Percentiles rank a stretch among this genome's conserved stretches.
phyloP scores from a whole-genome alignment of 2,888 invertebrate species.

The Caenorhabditis zanzibari region DNA sequence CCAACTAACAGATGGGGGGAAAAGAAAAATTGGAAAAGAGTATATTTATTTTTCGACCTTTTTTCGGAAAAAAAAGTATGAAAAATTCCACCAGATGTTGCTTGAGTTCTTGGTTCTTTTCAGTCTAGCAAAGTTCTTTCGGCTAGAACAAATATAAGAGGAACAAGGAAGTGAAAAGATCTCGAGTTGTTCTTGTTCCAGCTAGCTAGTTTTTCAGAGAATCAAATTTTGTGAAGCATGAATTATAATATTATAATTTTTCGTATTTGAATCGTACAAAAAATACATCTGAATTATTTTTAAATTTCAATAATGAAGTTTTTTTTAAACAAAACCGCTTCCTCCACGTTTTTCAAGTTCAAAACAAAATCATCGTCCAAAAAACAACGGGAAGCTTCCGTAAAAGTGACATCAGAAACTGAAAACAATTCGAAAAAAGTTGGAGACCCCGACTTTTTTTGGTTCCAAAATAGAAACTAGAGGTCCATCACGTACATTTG shows the following conservation, averaged over 20 bases:
- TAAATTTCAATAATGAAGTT: too few relatives aligned
- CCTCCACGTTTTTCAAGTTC: background rate
- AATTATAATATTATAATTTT: too few relatives aligned
- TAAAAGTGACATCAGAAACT: slow-evolving; percentile 5
- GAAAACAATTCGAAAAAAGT: slow-evolving; percentile 27
- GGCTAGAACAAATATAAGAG: background rate
- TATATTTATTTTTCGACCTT: background rate
- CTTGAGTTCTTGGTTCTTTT: background rate
- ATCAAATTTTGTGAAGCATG: background rate
- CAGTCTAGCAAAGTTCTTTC: background rate
- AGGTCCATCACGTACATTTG: slow-evolving; percentile 3
- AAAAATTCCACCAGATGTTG: slow-evolving; percentile 2
- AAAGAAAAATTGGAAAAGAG: background rate
- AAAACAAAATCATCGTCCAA: background rate
- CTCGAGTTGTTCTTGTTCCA: slow-evolving; percentile 1
- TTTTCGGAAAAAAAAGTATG: background rate
- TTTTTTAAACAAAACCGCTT: too few relatives aligned
- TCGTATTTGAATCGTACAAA: background rate
- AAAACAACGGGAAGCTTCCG: background rate
- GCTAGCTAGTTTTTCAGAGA: background rate
- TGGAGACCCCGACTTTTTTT: background rate
- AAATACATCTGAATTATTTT: background rate
- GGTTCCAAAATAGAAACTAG: background rate
- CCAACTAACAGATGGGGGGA: background rate
- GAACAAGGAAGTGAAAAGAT: background rate